A percentile compares a stretch with the other conserved stretches of the same genome.
Evolutionary conservation across 1,140 invertebrate species (phyloP).

Genomic region (Papilio xuthus): DNA sequence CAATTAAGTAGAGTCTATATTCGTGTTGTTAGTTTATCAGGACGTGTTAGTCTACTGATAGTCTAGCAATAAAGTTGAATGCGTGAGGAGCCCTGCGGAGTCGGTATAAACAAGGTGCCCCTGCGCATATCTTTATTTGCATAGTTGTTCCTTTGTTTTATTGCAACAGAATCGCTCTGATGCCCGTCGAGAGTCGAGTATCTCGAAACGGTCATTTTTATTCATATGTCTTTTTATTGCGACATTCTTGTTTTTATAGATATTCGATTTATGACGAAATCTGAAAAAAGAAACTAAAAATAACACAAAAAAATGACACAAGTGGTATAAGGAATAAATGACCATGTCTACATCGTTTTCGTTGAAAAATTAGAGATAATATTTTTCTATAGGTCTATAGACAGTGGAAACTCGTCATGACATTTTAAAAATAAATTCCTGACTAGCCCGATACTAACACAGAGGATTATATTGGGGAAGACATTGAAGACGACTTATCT

Average conservation of each 20-base stretch:
- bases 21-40: conserved; percentile 23
- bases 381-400: no score
- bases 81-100: conserved; percentile 69
- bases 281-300: neutral
- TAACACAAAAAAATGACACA: neutral
- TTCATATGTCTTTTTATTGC: conserved; percentile 23
- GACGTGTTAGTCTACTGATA: conserved; percentile 39
- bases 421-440: no score
- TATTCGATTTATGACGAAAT: conserved; percentile 26
- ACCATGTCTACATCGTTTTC: neutral
- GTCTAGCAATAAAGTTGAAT: conserved; percentile 61
- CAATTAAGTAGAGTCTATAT: conserved; percentile 35
- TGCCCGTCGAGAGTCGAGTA: conserved; percentile 24
- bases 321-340: neutral
- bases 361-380: no score
- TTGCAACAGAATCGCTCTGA: conserved; percentile 41
- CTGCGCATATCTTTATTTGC: conserved; percentile 65
- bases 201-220: conserved; percentile 27
- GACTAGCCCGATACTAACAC: no score
- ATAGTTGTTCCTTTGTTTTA: conserved; percentile 58
- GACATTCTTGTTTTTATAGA: conserved; percentile 34
- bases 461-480: no score
- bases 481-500: no score
- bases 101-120: conserved; percentile 64
- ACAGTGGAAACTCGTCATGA: no score